Percentiles rank a stretch among this genome's conserved stretches.
These are phyloP conservation scores for Heliconius ismenius DNA, from an alignment of 2,888 invertebrate species.

Conservation along the genomic window DNA sequence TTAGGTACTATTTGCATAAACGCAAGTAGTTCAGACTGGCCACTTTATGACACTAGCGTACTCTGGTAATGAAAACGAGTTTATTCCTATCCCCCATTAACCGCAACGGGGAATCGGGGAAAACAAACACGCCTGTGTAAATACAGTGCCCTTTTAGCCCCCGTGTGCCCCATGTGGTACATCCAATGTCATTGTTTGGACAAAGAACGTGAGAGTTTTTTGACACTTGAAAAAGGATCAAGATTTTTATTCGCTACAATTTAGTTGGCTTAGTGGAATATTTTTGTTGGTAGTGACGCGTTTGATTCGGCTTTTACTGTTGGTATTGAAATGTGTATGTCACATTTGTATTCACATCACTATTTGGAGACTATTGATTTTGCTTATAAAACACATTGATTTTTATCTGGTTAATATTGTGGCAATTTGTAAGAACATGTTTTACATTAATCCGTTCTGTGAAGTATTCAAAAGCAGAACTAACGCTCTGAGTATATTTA, in stretches of 20 bases:
- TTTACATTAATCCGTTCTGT: no score
- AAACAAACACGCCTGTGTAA: slow-evolving; percentile 64
- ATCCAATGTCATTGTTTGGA: slow-evolving; percentile 58
- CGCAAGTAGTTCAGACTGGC: slow-evolving; percentile 49
- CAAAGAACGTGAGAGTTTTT: slow-evolving; percentile 47
- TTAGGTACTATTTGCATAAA: slow-evolving; percentile 48
- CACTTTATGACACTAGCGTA: slow-evolving; percentile 55
- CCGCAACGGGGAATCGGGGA: slow-evolving; percentile 57
- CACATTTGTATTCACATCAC: slow-evolving; percentile 15
- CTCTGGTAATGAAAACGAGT: slow-evolving; percentile 50
- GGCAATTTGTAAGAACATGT: no score
- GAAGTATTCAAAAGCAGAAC: neutral
- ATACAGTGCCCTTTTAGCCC: slow-evolving; percentile 60
- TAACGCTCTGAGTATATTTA: neutral
- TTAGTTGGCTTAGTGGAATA: slow-evolving; percentile 33
- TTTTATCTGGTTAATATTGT: no score
- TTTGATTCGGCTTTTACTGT: slow-evolving; percentile 26
- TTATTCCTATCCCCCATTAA: slow-evolving; percentile 52
- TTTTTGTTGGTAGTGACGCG: slow-evolving; percentile 31
- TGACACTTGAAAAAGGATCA: slow-evolving; percentile 47
- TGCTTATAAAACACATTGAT: neutral
- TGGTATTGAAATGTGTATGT: neutral
- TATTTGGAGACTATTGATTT: neutral
- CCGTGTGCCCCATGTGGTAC: slow-evolving; percentile 53
- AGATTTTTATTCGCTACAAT: slow-evolving; percentile 43